Evolutionary conservation across 2,113 vertebrate species (phyloP).

Genomic region (Phalacrocorax aristotelis): DNA sequence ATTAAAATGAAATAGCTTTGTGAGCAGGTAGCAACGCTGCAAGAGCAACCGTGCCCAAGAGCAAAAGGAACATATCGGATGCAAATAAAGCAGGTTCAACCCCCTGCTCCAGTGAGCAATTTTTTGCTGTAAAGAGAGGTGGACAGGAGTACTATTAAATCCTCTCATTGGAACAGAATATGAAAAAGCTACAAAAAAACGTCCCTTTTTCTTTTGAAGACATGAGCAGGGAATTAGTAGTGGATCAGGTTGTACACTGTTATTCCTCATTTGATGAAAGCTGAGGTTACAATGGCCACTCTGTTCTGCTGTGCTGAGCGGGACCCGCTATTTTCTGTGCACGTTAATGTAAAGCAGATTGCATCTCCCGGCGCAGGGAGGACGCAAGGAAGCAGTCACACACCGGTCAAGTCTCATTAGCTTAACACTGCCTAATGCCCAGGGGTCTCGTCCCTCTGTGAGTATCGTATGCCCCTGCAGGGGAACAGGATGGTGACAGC

Average conservation of each 20-base stretch:
- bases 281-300: not conserved
- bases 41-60: not conserved
- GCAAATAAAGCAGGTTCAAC: not conserved
- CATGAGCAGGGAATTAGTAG: not conserved
- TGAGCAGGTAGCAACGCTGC: not conserved
- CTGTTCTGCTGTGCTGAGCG: not conserved
- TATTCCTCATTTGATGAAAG: not conserved
- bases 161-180: not conserved
- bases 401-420: not conserved
- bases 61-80: not conserved
- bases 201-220: not conserved
- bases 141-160: not conserved
- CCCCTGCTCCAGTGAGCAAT: not conserved
- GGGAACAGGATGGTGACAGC: not conserved
- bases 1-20: not conserved
- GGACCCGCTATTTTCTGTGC: not conserved
- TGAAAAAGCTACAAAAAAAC: not conserved
- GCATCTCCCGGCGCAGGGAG: not conserved
- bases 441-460: not conserved
- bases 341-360: not conserved
- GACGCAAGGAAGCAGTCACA: not conserved
- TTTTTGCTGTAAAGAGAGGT: not conserved
- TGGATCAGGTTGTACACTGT: not conserved
- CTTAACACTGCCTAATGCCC: not conserved
- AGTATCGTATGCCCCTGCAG: rapidly evolving